phyloP scores from a whole-genome alignment of 2,888 invertebrate genomes.

The Lycocerus yunnanus region DNA sequence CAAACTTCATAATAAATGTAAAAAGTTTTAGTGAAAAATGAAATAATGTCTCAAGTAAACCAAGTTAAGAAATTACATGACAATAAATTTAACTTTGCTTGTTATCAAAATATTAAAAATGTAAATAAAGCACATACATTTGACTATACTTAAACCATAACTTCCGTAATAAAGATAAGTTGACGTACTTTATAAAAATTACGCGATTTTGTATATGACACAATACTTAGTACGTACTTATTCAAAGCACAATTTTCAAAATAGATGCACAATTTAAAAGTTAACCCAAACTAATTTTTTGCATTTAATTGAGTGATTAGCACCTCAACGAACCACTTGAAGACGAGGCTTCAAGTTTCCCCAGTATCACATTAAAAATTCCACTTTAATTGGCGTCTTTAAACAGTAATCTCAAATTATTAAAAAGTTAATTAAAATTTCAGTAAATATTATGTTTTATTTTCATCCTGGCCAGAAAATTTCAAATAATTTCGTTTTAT shows the following conservation, averaged over 20 bases:
- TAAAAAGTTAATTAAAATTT: background rate
- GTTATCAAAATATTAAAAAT: conserved; percentile 12
- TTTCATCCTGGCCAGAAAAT: background rate
- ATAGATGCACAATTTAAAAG: background rate
- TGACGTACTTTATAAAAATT: conserved; percentile 15
- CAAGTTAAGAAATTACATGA: background rate
- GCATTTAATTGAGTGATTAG: background rate
- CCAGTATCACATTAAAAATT: background rate
- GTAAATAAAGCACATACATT: background rate
- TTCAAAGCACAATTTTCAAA: background rate
- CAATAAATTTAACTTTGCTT: background rate
- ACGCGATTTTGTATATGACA: conserved; percentile 1
- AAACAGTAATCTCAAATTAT: background rate
- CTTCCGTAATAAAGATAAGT: conserved; percentile 16
- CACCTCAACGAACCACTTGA: background rate
- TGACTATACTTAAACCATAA: conserved; percentile 2
- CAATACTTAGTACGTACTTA: background rate
- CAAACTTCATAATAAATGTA: background rate
- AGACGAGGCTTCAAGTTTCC: background rate
- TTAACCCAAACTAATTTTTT: background rate
- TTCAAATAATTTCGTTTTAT: background rate
- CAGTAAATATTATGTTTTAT: background rate
- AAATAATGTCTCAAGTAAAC: background rate
- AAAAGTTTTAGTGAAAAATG: background rate
- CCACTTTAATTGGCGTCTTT: background rate